Conservation (phyloP, 2,113 vertebrate genomes). For the Puffinus mauretanicus region DNA sequence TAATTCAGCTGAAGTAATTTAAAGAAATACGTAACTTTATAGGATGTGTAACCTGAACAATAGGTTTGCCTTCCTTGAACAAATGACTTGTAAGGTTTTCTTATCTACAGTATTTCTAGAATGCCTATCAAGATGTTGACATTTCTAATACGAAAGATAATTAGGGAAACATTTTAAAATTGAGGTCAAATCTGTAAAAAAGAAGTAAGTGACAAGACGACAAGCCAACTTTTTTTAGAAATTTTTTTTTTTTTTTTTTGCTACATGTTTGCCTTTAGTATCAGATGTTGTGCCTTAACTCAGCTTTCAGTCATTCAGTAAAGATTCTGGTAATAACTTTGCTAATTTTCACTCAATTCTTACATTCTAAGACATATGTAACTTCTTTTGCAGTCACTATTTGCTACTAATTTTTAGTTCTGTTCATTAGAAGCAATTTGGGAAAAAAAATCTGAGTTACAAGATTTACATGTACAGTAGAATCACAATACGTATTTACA, state of each 20-base stretch:
- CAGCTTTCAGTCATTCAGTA: not conserved
- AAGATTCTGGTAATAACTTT: not conserved
- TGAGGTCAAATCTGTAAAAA: not conserved
- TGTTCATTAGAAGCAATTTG: not conserved
- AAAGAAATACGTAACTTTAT: fast-evolving
- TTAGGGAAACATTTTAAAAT: not conserved
- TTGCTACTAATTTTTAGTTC: not conserved
- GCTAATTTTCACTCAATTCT: not conserved
- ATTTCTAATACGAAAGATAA: not conserved
- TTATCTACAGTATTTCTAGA: not conserved
- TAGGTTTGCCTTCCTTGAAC: not conserved
- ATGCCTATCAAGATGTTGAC: not conserved
- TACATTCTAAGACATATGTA: not conserved
- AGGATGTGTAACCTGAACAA: not conserved
- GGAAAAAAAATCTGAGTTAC: not conserved
- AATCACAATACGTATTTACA: not conserved
- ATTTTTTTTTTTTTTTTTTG: not conserved
- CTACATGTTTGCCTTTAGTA: not conserved
- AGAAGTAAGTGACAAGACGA: not conserved
- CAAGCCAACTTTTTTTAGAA: not conserved
- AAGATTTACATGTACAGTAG: not conserved
- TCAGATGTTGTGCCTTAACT: not conserved
- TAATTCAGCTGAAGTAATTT: not conserved
- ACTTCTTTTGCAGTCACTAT: not conserved
- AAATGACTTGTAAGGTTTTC: not conserved